phyloP scores from a whole-genome alignment of 2,113 vertebrate genomes.

The Takifugu bimaculatus region DNA sequence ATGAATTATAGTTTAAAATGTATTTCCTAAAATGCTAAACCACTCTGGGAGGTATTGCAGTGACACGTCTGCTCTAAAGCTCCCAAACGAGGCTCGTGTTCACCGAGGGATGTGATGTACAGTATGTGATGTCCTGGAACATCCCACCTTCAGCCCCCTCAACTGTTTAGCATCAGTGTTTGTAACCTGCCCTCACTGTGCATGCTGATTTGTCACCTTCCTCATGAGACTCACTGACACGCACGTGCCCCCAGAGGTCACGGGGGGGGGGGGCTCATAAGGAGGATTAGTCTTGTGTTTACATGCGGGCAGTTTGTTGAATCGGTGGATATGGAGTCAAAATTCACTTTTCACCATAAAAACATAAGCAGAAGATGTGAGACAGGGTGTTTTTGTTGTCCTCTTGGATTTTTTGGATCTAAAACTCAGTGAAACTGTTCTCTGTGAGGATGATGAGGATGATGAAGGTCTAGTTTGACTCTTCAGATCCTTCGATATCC shows the following conservation, averaged over 20 bases:
- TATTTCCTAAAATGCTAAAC: not conserved
- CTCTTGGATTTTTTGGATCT: slow-evolving; percentile 11
- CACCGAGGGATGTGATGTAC: slow-evolving; percentile 33
- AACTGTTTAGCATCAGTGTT: slow-evolving; percentile 8
- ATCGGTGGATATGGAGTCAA: too few relatives aligned
- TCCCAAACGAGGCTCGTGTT: not conserved
- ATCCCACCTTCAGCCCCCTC: not conserved
- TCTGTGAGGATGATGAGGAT: slow-evolving; percentile 26
- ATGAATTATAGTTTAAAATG: too few relatives aligned
- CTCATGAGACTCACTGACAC: slow-evolving; percentile 13
- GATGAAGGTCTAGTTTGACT: slow-evolving; percentile 45
- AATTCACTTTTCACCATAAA: too few relatives aligned
- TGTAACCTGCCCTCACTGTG: slow-evolving; percentile 29
- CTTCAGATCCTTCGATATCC: slow-evolving; percentile 67
- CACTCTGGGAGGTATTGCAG: not conserved
- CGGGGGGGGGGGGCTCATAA: not conserved
- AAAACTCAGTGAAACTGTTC: slow-evolving; percentile 19
- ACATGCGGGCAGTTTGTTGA: not conserved
- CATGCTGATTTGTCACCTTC: slow-evolving; percentile 30
- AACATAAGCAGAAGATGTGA: too few relatives aligned
- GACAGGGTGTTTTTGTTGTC: not conserved
- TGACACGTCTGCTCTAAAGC: slow-evolving; percentile 34
- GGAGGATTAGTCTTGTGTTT: slow-evolving; percentile 1
- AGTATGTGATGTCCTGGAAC: slow-evolving; percentile 7
- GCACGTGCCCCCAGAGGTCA: slow-evolving; percentile 4